Percentiles rank a stretch among this genome's conserved stretches.
Evolutionary conservation across 2,113 vertebrate genomes (phyloP).

Genomic region (Gila orcuttii): DNA sequence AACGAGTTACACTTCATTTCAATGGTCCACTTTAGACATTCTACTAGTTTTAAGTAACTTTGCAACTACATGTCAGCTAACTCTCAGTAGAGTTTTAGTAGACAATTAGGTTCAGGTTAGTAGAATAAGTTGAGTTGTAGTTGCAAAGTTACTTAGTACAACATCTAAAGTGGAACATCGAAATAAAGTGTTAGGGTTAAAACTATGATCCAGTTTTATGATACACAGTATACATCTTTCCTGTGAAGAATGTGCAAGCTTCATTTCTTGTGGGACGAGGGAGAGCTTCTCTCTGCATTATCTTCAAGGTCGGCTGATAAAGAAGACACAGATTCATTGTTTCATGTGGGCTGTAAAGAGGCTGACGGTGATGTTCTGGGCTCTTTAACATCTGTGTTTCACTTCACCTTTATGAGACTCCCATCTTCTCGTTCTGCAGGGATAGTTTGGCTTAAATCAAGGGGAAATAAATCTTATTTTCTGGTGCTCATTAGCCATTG

Average conservation of each 20-base stretch:
- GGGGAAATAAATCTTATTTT: neutral
- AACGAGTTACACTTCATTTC: too few relatives aligned
- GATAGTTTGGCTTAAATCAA: neutral
- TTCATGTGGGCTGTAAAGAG: neutral
- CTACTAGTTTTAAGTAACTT: too few relatives aligned
- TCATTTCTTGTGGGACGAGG: neutral
- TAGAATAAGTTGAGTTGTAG: too few relatives aligned
- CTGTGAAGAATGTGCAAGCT: neutral
- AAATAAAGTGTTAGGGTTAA: too few relatives aligned
- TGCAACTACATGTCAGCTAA: too few relatives aligned
- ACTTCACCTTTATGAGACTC: too few relatives aligned
- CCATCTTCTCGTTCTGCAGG: neutral
- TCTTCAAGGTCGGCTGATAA: neutral
- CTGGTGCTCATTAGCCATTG: neutral
- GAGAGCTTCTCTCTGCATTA: neutral
- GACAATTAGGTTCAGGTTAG: too few relatives aligned
- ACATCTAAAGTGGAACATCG: too few relatives aligned
- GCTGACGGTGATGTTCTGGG: neutral
- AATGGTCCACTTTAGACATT: too few relatives aligned
- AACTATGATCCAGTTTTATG: neutral
- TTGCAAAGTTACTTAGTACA: too few relatives aligned
- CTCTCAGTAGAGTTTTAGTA: too few relatives aligned
- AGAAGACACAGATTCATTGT: neutral
- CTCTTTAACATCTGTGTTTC: neutral
- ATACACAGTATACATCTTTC: neutral